A percentile compares a stretch with the other conserved stretches of the same genome.
Conservation (phyloP, 2,797 vertebrate genomes). For the Chiroxiphia lanceolata region DNA sequence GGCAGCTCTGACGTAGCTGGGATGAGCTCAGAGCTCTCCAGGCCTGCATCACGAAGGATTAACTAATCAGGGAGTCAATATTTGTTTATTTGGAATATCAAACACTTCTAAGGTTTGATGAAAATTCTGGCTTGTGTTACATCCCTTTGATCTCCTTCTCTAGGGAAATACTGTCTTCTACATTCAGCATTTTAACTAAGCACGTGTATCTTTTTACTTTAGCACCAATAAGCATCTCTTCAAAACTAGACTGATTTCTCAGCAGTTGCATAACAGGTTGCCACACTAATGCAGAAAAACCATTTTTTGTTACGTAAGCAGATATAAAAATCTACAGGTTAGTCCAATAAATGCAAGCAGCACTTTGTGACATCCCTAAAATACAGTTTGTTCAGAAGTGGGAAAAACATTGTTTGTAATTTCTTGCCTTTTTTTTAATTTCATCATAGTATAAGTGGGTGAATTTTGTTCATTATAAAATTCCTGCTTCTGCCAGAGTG, state of each 20-base stretch:
- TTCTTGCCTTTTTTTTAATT: slow-evolving; percentile 28
- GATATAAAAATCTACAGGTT: not conserved
- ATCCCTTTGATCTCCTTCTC: not conserved
- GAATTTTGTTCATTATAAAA: not conserved
- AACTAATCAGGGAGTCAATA: not conserved
- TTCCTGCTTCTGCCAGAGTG: not conserved
- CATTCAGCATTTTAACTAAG: not conserved
- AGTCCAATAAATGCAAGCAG: not conserved
- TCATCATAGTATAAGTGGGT: not conserved
- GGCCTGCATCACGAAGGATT: not conserved
- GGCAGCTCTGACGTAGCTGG: not conserved
- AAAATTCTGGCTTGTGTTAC: not conserved
- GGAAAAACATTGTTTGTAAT: not conserved
- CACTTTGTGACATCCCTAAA: not conserved
- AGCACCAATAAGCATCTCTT: not conserved
- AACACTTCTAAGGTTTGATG: not conserved
- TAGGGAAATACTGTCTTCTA: not conserved
- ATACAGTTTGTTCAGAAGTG: not conserved
- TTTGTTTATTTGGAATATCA: slow-evolving; percentile 33
- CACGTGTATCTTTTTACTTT: not conserved
- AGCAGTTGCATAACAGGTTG: not conserved
- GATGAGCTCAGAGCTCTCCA: not conserved
- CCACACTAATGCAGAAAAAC: not conserved
- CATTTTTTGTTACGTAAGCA: not conserved
- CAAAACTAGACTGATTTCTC: not conserved